Conservation (phyloP, 30 jellyfish, hydroid and myxozoan genomes). For the Hydractinia echinata region DNA sequence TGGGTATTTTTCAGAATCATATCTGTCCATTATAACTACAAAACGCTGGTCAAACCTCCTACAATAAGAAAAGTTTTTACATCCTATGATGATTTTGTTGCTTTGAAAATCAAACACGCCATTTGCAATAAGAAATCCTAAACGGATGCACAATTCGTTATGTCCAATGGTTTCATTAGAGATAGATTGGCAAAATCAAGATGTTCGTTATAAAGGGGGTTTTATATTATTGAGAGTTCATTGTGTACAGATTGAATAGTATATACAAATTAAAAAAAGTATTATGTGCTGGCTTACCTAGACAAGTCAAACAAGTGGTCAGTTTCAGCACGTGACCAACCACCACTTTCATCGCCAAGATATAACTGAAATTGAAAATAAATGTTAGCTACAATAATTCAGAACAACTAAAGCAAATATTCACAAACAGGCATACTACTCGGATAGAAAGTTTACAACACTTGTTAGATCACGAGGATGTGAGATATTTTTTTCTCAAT, state of each 20-base stretch:
- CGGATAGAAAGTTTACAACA: no score
- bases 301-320: constrained; percentile 78
- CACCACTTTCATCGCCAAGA: constrained; percentile 41
- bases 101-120: background rate
- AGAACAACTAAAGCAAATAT: no score
- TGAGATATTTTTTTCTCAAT: no score
- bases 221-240: background rate
- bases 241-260: no score
- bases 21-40: constrained; percentile 70
- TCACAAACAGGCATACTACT: no score
- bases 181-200: no score
- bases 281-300: constrained; percentile 37
- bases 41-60: constrained; percentile 87
- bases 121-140: no score
- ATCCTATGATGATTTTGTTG: background rate
- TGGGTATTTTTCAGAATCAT: constrained; percentile 59
- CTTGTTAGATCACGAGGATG: no score
- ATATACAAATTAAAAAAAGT: no score
- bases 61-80: background rate
- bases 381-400: background rate
- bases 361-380: constrained; percentile 34
- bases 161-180: no score
- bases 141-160: no score
- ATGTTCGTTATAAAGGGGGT: no score
- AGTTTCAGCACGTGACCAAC: constrained; percentile 79